A percentile compares a stretch with the other conserved stretches of the same genome.
Conservation (phyloP, 2,888 invertebrate species). For the Platerodrilus igneus region DNA sequence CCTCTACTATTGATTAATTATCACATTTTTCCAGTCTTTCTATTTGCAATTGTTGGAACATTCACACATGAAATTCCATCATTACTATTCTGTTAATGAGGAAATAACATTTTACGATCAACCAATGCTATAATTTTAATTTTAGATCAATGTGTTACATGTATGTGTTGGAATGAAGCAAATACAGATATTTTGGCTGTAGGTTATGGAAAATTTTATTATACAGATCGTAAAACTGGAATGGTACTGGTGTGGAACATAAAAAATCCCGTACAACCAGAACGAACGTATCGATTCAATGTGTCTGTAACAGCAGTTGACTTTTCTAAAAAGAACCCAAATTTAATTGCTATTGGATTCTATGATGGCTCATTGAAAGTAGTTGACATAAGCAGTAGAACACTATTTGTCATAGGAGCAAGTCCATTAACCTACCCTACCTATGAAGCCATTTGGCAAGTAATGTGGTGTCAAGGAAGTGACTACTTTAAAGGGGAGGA, state of each 20-base stretch:
- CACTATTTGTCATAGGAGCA: constrained; percentile 51
- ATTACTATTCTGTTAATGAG: no score
- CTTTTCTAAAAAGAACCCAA: constrained; percentile 66
- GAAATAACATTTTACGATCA: no score
- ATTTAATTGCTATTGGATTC: constrained; percentile 71
- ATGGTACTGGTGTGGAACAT: constrained; percentile 73
- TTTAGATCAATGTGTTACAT: constrained; percentile 55
- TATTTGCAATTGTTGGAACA: no score
- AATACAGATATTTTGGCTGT: constrained; percentile 70
- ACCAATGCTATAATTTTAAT: constrained; percentile 9
- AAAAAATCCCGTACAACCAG: constrained; percentile 75
- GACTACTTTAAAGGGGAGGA: constrained; percentile 43
- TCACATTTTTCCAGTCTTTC: no score
- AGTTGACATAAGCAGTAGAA: constrained; percentile 62
- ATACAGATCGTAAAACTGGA: constrained; percentile 56
- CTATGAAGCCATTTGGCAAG: constrained; percentile 64
- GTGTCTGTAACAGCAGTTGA: constrained; percentile 63
- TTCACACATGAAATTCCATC: no score
- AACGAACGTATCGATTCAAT: constrained; percentile 60
- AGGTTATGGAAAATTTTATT: constrained; percentile 66
- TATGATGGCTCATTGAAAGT: constrained; percentile 67
- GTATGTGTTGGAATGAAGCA: constrained; percentile 62
- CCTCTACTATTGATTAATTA: no score
- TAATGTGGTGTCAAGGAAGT: constrained; percentile 56
- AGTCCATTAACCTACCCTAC: constrained; percentile 58